phyloP scores from a whole-genome alignment of 2,113 vertebrate species.

The Paradoxurus hermaphroditus region DNA sequence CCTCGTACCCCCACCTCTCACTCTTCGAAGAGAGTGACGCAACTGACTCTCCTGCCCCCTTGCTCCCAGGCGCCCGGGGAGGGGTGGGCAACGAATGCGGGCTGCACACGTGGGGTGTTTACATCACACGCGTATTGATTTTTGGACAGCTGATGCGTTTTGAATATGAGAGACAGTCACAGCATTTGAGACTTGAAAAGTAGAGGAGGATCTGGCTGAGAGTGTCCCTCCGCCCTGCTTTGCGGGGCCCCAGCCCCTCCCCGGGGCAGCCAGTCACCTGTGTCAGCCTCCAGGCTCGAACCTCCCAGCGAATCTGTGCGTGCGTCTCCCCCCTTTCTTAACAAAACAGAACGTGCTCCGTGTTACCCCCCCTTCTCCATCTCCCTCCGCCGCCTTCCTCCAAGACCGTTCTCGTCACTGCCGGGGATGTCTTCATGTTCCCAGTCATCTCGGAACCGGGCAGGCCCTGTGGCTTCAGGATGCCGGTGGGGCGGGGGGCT shows the following conservation, averaged over 20 bases:
- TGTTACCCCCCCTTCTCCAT: neutral
- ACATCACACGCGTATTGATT: neutral
- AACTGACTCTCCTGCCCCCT: neutral
- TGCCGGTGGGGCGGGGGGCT: neutral
- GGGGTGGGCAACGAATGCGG: fast-evolving
- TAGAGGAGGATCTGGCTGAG: neutral
- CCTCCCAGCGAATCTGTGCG: neutral
- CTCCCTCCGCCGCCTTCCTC: neutral
- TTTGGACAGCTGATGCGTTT: neutral
- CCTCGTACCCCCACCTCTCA: neutral
- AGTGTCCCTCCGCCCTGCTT: neutral
- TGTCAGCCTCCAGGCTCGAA: neutral
- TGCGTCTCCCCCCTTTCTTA: neutral
- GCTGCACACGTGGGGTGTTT: neutral
- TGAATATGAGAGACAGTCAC: neutral
- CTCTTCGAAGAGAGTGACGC: neutral
- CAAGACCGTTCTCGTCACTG: fast-evolving
- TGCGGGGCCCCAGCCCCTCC: neutral
- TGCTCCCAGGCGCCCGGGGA: neutral
- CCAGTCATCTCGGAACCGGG: neutral
- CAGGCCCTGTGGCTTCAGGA: neutral
- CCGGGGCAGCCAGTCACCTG: neutral
- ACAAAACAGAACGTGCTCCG: fast-evolving
- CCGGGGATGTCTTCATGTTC: neutral
- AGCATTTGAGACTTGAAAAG: neutral